Evolutionary conservation across 2,888 invertebrate species (phyloP).

Genomic region (Drosophila conformis): DNA sequence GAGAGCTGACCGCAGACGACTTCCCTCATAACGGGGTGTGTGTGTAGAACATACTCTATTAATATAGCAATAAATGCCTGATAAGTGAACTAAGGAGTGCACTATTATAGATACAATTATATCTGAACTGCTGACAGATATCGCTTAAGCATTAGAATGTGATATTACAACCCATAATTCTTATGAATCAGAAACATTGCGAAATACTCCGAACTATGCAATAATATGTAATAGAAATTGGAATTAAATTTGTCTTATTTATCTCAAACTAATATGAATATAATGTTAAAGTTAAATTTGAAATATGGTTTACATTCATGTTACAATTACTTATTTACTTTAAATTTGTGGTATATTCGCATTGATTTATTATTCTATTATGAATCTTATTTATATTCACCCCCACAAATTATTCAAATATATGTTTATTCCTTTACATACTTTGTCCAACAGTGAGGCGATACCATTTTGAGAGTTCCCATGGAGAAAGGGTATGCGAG

Average conservation of each 20-base stretch:
- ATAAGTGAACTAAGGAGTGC: neutral
- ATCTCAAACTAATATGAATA: no score
- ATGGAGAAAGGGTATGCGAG: conserved; percentile 29
- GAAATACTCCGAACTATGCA: neutral
- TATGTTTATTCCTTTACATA: neutral
- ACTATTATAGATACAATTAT: neutral
- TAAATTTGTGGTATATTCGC: no score
- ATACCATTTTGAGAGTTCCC: neutral
- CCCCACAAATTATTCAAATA: neutral
- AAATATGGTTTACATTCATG: neutral
- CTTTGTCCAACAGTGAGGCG: neutral
- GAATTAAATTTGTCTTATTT: neutral
- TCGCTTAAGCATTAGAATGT: neutral
- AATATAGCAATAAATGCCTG: neutral
- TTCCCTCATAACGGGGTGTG: neutral
- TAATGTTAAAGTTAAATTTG: neutral
- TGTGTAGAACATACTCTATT: neutral
- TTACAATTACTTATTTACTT: no score
- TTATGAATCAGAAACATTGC: neutral
- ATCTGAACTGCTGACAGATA: neutral
- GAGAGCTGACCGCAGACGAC: conserved; percentile 51
- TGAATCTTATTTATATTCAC: neutral
- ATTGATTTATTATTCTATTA: neutral
- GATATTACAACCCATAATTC: neutral
- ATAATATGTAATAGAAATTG: neutral